Evolutionary conservation across 1,140 invertebrate genomes (phyloP), one percentile per base, ranked within the genome.

Genomic region (Leptestheria dahalacensis): DNA sequence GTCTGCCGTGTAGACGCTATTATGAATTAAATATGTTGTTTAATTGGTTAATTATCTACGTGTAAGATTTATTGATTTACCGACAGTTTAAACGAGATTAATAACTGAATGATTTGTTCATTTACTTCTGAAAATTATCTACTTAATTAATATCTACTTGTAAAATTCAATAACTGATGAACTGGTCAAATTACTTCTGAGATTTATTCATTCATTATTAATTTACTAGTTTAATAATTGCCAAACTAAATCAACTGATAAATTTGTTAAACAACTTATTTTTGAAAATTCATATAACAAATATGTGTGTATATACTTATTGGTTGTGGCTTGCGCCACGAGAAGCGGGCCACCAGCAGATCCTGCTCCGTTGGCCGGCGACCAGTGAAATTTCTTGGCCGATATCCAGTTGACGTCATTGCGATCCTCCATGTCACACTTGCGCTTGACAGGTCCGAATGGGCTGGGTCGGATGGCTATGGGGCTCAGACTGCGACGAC

Each of bases 381-480:
- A 52, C 11, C 47, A 50, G 24, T 52, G 48, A n/a, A 50, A 60
- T 28, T 60, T 52, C 41, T 60, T 62, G 12, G 49, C 33, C 21
- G 61, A 57, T 29, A 10, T n/a, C 25, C 47, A 41, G 10, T 25
- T n/a, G 15, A 18, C 33, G 33, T 33, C 50, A 2, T 74, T 70
- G 63, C 72, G 71, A 57, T 85, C 84, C 55, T 84, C 79, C 53
- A 86, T 68, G 65, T 87, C 86, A 65, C 85, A 83, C 72, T 89
- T 87, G 60, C 88, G 74, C 72, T 91, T 91, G 21, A 86, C 78
- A 6, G 82, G 76, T 10, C 80, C 82, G 63, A 86, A 72, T 29
- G 79, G 78, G 46, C 83, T 84, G 10, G 84, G 82, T 23, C 87
- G 76, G 71, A 91, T 80, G 11, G 84, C 78, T 64, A 90, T 90